A percentile compares a stretch with the other conserved stretches of the same genome.
phyloP scores from a whole-genome alignment of 1,140 invertebrate genomes.

The Proctacanthus coquilletti region DNA sequence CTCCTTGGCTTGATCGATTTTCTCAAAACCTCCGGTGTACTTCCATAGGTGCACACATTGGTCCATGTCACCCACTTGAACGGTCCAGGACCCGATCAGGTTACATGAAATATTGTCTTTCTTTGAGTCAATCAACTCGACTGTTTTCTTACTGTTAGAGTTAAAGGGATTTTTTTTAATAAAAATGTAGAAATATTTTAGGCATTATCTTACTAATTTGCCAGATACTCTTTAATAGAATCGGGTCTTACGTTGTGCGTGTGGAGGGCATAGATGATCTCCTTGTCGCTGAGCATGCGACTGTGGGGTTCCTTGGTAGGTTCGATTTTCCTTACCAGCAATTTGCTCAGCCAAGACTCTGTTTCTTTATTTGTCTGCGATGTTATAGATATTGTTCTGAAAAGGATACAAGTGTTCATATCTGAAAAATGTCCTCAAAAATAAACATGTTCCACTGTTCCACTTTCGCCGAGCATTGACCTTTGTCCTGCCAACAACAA shows the following conservation, averaged over 20 bases:
- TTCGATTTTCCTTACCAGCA: conserved; percentile 79
- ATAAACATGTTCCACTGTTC: too few relatives aligned
- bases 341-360: conserved; percentile 79
- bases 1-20: conserved; percentile 63
- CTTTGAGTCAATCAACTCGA: conserved; percentile 58
- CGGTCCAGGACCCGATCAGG: conserved; percentile 71
- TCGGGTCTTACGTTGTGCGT: conserved; percentile 88
- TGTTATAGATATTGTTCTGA: conserved; percentile 14
- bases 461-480: too few relatives aligned
- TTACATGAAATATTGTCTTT: conserved; percentile 54
- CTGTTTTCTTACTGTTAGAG: conserved; percentile 55
- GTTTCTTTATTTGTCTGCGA: conserved; percentile 18
- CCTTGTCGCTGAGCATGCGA: conserved; percentile 84
- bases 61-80: conserved; percentile 93
- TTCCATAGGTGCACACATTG: conserved; percentile 91
- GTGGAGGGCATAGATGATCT: conserved; percentile 84
- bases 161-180: conserved; percentile 2
- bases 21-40: conserved; percentile 81
- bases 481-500: too few relatives aligned
- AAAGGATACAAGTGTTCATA: too few relatives aligned
- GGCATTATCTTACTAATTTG: conserved; percentile 86
- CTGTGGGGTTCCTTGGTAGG: conserved; percentile 92
- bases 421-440: too few relatives aligned
- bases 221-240: conserved; percentile 66
- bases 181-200: background rate